Evolutionary conservation across 2,113 vertebrate genomes (phyloP).

Genomic region (Scartelaos histophorus): DNA sequence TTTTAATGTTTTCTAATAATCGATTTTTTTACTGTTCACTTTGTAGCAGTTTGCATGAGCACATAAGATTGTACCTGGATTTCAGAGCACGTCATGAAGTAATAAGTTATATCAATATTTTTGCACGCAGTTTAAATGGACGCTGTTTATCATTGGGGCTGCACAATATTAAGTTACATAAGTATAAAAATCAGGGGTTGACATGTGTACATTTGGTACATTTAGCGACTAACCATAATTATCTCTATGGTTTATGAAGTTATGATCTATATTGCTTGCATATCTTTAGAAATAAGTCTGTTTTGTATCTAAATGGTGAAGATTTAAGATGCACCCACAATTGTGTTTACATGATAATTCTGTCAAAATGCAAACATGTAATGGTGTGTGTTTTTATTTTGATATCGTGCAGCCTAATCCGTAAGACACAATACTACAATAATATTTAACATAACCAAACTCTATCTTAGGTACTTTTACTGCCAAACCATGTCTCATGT

Average conservation of each 20-base stretch:
- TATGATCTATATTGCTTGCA: not conserved
- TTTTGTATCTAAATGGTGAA: not conserved
- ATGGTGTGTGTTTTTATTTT: not conserved
- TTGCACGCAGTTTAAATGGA: slow-evolving; percentile 34
- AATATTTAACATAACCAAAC: not conserved
- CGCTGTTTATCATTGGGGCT: not conserved
- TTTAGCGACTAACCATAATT: not conserved
- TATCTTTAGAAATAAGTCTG: too few relatives aligned
- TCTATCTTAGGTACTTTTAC: not conserved
- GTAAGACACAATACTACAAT: not conserved
- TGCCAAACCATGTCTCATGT: not conserved
- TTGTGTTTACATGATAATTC: not conserved
- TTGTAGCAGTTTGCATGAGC: slow-evolving; percentile 45
- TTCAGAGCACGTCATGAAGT: slow-evolving; percentile 21
- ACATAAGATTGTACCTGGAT: slow-evolving; percentile 32
- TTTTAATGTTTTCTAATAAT: slow-evolving; percentile 20
- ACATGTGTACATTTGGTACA: not conserved
- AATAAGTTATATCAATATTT: slow-evolving; percentile 21
- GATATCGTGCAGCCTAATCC: not conserved
- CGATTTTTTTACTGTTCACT: slow-evolving; percentile 19
- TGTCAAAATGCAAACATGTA: not conserved
- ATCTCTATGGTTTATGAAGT: not conserved
- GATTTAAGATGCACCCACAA: not conserved
- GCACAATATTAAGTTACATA: not conserved
- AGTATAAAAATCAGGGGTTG: too few relatives aligned